Base-by-base conservation (phyloP, 2,113 vertebrate genomes). In the Gavialis gangeticus region DNA sequence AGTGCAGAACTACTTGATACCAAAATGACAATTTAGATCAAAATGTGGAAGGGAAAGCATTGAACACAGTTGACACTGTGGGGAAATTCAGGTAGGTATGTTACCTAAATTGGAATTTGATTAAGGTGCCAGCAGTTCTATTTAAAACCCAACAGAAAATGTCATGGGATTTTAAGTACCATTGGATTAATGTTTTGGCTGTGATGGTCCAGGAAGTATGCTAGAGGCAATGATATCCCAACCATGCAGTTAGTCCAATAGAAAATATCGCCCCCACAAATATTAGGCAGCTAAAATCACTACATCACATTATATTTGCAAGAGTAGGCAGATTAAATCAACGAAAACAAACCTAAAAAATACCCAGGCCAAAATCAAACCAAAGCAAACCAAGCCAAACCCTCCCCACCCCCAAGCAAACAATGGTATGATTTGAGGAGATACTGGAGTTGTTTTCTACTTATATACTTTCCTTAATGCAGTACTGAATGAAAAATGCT, bases 31-130 rank as follows among this genome's bases (percentile, higher is more conserved):
- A 56, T 77, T 77, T n/a, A 77, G n/a, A n/a, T 58, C 57, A 77
- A 58, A 18, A 77, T 28, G 16, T 19, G 12, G 19, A 77, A 77
- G 54, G 46, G 7, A 46, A 46, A 46, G 46, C 46, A 46, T 9
- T 46, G 75, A n/a, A 54, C 28, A 22, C 55, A 58, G 27, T 3
- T 30, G 75, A 90, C 82, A 82, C 46, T 84, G 75, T 21, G 71
- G 57, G 91, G 75, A 93, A 82, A 89, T 95, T 82, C 46, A 89
- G 77, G 56, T 86, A 73, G 73, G 60, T 93, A 82, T 75, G 82
- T 14, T 85, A 18, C 89, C 58, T 67, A 93, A 94, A 56, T 25
- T 76, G 91, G 88, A 93, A 94, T 46, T 93, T 73, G 69, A 37
- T n/a, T 78, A 87, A 78, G 90, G 82, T 64, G 92, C 27, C 64